These are phyloP conservation scores for Sphenodon punctatus DNA, from an alignment of 2,797 vertebrate species.

Conservation along the genomic window DNA sequence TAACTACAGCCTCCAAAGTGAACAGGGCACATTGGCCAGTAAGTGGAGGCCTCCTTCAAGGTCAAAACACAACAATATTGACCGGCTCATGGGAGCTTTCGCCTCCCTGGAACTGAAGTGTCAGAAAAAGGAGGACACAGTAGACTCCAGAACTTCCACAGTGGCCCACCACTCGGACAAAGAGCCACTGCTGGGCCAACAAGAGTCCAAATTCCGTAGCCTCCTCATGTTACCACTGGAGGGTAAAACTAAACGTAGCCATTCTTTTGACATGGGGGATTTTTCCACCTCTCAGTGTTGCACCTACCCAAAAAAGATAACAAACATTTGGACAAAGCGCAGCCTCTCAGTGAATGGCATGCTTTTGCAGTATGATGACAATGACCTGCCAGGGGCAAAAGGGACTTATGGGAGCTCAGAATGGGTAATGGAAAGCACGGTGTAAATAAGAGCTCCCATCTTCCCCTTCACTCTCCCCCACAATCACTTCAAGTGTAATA, in stretches of 20 bases:
- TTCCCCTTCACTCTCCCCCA: background rate
- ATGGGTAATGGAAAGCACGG: conserved; percentile 98
- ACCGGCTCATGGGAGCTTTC: conserved; percentile 93
- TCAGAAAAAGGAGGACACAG: conserved; percentile 83
- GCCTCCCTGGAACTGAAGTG: conserved; percentile 91
- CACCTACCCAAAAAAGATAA: conserved; percentile 89
- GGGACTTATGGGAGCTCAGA: conserved; percentile 89
- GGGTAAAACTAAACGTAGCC: conserved; percentile 93
- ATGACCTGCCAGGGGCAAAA: conserved; percentile 82
- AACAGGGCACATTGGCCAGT: conserved; percentile 85
- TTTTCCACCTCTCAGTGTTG: conserved; percentile 84
- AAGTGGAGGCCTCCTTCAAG: conserved; percentile 87
- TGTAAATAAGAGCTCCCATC: conserved; percentile 80
- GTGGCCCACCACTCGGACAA: conserved; percentile 85
- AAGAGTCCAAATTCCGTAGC: conserved; percentile 87
- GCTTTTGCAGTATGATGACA: conserved; percentile 93
- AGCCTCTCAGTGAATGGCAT: conserved; percentile 98
- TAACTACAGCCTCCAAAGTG: conserved; percentile 81
- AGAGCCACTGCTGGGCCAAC: conserved; percentile 90
- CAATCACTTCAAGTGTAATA: conserved; percentile 6
- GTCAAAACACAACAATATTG: conserved; percentile 85
- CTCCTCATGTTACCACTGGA: conserved; percentile 90
- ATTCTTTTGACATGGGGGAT: conserved; percentile 98
- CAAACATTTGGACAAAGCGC: conserved; percentile 98
- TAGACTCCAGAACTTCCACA: conserved; percentile 81